Evolutionary conservation across 2,888 invertebrate species (phyloP).

Genomic region (Glaucopsyche alexis): DNA sequence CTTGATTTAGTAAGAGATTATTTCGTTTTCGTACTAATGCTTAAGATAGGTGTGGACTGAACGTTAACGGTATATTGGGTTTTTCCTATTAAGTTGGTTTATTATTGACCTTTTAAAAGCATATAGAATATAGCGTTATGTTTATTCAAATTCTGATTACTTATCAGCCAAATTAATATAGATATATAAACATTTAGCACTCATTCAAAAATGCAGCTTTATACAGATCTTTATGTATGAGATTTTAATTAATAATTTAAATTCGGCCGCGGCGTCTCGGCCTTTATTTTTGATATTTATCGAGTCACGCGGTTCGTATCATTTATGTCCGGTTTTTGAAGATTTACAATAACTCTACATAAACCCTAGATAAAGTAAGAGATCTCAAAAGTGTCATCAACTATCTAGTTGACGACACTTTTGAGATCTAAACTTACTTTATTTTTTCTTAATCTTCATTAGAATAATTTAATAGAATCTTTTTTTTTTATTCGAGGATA

Average conservation of each 20-base stretch:
- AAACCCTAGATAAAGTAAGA: too few relatives aligned
- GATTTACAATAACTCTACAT: too few relatives aligned
- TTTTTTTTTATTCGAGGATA: too few relatives aligned
- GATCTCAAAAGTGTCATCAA: too few relatives aligned
- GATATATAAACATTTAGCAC: neutral
- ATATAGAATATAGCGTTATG: neutral
- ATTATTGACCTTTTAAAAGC: neutral
- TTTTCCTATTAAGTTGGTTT: neutral
- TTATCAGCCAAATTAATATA: neutral
- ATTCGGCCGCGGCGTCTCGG: neutral
- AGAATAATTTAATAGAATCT: too few relatives aligned
- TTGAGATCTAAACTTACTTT: too few relatives aligned
- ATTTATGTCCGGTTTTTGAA: neutral
- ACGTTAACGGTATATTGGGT: neutral
- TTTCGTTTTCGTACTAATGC: too few relatives aligned
- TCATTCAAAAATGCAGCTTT: neutral
- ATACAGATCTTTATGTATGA: neutral
- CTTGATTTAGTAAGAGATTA: too few relatives aligned
- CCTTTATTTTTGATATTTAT: slow-evolving; percentile 8
- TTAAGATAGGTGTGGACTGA: too few relatives aligned
- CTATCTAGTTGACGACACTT: too few relatives aligned
- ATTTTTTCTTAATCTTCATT: too few relatives aligned
- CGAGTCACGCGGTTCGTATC: neutral
- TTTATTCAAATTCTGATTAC: neutral
- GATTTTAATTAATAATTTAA: neutral